phyloP scores from a whole-genome alignment of 2,888 invertebrate genomes.

The Hemistola chrysoprasaria region DNA sequence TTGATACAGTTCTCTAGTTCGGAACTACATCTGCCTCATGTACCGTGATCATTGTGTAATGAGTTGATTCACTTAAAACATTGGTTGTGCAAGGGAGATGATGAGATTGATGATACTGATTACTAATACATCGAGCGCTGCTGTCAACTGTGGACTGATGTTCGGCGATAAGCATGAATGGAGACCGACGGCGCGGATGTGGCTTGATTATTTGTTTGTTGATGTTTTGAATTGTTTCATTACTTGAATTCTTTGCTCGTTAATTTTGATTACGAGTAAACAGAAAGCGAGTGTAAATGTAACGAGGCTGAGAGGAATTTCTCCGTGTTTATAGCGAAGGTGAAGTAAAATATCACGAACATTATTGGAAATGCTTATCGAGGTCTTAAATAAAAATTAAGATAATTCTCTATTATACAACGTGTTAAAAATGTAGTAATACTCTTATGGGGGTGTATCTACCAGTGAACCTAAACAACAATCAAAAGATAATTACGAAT shows the following conservation, averaged over 20 bases:
- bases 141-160: conserved; percentile 34
- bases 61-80: conserved; percentile 30
- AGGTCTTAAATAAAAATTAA: neutral
- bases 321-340: conserved; percentile 20
- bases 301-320: conserved; percentile 26
- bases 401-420: too few species aligned
- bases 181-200: conserved; percentile 43
- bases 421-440: too few species aligned
- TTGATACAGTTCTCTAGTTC: conserved; percentile 31
- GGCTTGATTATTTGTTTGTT: conserved; percentile 68
- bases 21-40: conserved; percentile 30
- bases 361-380: too few species aligned
- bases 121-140: conserved; percentile 28
- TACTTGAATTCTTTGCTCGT: conserved; percentile 57
- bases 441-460: too few species aligned
- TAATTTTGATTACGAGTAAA: conserved; percentile 51
- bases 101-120: conserved; percentile 26
- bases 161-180: conserved; percentile 45
- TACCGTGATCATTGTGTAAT: conserved; percentile 42
- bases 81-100: conserved; percentile 26
- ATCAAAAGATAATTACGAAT: too few species aligned
- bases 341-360: conserved; percentile 4
- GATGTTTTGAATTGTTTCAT: conserved; percentile 37
- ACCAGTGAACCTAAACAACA: too few species aligned
- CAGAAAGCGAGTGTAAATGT: conserved; percentile 35